Base-by-base conservation (phyloP, 2,888 invertebrate species). In the Digitonthophagus gazella region DNA sequence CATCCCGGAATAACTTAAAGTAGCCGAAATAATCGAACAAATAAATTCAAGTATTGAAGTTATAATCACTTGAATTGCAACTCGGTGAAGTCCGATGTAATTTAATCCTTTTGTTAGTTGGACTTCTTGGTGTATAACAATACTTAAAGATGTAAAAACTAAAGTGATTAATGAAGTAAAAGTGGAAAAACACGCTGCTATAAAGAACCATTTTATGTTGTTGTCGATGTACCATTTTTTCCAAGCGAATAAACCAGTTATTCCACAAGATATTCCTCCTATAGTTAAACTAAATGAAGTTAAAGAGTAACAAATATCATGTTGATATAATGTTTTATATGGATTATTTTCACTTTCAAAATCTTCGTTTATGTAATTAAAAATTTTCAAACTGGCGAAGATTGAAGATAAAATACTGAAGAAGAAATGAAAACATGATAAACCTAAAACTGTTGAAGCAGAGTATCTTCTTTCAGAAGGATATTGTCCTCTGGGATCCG, bases 401-500 rank as follows among this genome's bases (percentile, higher is more conserved):
- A 89, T 77, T 58, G 88, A 83, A 0, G 87, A 85, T 0, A 88
- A 86, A 0, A 85, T 81, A 0, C 87, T 87, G n/a, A 90, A 82
- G 0, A 86, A 86, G 5, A 89, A 82, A 74, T 89, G 89, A 0
- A 90, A 86, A 80, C 88, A 86, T 1, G 88, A 87, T 54, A 90
- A 77, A 0, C 90, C 90, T 2, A 88, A 85, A 0, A 90, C 89
- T 0, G 88, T 89, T 0, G 89, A 89, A 0, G 90, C 89, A 0
- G 90, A 90, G 76, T 90, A 90, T 67, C 89, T 82, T 72, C 90
- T 81, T 78, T 90, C 90, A 0, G 90, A 90, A 0, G 90, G 90
- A 74, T 88, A 89, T 44, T 87, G 76, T n/a, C 83, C 82, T 70
- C 86, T 83, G 0, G 87, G 85, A 74, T 88, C 86, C 1, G 87